Evolutionary conservation across 2,888 invertebrate genomes (phyloP), one percentile per base, ranked within the genome.

Genomic region (Eudemis profundana): DNA sequence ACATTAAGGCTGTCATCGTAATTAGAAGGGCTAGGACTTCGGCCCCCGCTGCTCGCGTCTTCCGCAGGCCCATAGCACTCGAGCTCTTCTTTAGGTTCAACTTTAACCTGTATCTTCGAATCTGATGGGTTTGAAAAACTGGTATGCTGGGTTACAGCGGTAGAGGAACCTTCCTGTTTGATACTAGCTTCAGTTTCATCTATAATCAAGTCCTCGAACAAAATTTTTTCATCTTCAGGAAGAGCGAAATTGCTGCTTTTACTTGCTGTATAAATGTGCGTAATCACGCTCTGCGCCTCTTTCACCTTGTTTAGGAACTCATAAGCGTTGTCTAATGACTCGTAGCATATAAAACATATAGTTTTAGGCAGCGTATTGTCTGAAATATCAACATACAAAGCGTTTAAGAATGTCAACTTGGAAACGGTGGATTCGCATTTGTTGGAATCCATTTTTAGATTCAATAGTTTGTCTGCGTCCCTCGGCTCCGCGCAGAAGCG

Each of bases 281-380:
- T 62, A 21, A 91, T 69, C 4, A 86, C 72, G 4, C 78, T 77
- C 64, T 89, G 88, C 1, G 87, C 83, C 14, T 77, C 74, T 66
- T 85, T 85, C 1, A 88, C 84, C 50, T 75, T 75, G 29, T 81
- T 76, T 3, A 89, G 74, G 63, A 90, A 90, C 3, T 86, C 82
- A 66, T 82, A 86, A 10, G 88, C 86, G 72, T 86, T 86, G 68
- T 85, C 85, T 33, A 90, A 68, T 4, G 81, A 83, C 27, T 88
- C 86, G 73, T 84, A 86, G 66, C 89, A 90, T 1, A 86, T 75
- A 46, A 87, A 85, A 78, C 89, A 90, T 36, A 89, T 78, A 0
- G 87, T 87, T 80, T 84, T 87, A 1, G 89, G 89, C 19, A 90
- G 72, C 5, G 70, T 71, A 60, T 71, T 69, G 73, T 81, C 80